Evolutionary conservation across 1,140 invertebrate species (phyloP).

Genomic region (Heliothis virescens): DNA sequence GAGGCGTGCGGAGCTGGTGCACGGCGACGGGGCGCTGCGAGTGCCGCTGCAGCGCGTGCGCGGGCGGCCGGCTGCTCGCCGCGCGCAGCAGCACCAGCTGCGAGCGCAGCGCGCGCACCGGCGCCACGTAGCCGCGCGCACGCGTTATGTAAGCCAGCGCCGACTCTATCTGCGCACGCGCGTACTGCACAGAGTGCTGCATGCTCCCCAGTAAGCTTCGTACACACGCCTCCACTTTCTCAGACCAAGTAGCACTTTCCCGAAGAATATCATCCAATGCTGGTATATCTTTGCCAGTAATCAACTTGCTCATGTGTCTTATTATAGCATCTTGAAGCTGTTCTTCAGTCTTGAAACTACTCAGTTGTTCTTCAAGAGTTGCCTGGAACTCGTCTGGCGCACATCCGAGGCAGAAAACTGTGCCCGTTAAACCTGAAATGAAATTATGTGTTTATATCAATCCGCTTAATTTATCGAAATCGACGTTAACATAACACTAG

Average conservation of each 20-base stretch:
- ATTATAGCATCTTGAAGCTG: slow-evolving; percentile 62
- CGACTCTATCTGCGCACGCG: slow-evolving; percentile 58
- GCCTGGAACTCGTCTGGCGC: slow-evolving; percentile 61
- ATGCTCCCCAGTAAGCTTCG: slow-evolving; percentile 60
- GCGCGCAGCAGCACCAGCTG: slow-evolving; percentile 59
- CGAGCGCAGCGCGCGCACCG: slow-evolving; percentile 57
- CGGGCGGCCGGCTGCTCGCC: neutral
- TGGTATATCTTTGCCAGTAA: slow-evolving; percentile 45
- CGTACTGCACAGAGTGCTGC: slow-evolving; percentile 69
- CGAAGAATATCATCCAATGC: slow-evolving; percentile 47
- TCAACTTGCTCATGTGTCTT: slow-evolving; percentile 61
- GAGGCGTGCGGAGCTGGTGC: slow-evolving; percentile 60
- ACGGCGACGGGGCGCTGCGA: slow-evolving; percentile 50
- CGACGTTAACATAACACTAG: neutral
- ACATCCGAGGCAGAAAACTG: slow-evolving; percentile 69
- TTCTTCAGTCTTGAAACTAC: slow-evolving; percentile 57
- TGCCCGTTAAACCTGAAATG: slow-evolving; percentile 59
- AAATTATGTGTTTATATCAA: neutral
- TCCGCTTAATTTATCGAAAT: too few species aligned
- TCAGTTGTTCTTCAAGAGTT: slow-evolving; percentile 58
- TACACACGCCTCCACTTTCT: slow-evolving; percentile 61
- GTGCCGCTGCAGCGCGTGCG: neutral
- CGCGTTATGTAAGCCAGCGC: slow-evolving; percentile 59
- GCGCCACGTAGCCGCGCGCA: slow-evolving; percentile 46
- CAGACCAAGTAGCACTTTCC: slow-evolving; percentile 56